These are phyloP conservation scores for Vicugna pacos DNA, from an alignment of 2,113 vertebrate genomes.

Conservation along the genomic window DNA sequence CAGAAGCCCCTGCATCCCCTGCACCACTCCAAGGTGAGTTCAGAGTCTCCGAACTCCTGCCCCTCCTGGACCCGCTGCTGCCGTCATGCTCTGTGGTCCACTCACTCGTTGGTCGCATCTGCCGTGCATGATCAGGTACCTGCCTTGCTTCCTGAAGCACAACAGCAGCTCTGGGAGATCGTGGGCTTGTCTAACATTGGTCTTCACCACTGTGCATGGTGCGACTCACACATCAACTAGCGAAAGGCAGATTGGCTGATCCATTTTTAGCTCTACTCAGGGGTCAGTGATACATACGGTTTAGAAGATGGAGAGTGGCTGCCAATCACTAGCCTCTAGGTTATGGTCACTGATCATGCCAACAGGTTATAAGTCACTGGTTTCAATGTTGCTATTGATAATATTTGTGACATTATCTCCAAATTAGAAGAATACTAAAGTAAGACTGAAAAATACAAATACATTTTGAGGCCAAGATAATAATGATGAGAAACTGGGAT, in stretches of 20 bases:
- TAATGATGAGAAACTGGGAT: not conserved
- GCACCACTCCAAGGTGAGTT: accelerated
- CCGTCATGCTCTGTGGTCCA: too few species aligned
- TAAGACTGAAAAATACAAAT: conserved; percentile 19
- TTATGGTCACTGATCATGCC: not conserved
- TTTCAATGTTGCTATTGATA: not conserved
- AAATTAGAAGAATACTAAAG: not conserved
- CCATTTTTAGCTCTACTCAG: not conserved
- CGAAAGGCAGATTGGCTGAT: not conserved
- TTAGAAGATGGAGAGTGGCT: not conserved
- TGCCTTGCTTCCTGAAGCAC: not conserved
- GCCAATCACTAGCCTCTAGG: not conserved
- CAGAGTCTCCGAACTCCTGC: not conserved
- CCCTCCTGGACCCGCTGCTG: accelerated
- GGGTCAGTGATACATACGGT: not conserved
- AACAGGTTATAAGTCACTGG: not conserved
- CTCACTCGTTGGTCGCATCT: accelerated
- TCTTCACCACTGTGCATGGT: not conserved
- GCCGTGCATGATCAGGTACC: not conserved
- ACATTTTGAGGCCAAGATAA: not conserved
- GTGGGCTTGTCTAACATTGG: not conserved
- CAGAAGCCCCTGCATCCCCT: accelerated
- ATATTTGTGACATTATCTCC: not conserved
- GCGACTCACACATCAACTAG: not conserved
- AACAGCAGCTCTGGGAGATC: not conserved